phyloP scores from a whole-genome alignment of 23 tunicate species.

The Botrylloides violaceus region DNA sequence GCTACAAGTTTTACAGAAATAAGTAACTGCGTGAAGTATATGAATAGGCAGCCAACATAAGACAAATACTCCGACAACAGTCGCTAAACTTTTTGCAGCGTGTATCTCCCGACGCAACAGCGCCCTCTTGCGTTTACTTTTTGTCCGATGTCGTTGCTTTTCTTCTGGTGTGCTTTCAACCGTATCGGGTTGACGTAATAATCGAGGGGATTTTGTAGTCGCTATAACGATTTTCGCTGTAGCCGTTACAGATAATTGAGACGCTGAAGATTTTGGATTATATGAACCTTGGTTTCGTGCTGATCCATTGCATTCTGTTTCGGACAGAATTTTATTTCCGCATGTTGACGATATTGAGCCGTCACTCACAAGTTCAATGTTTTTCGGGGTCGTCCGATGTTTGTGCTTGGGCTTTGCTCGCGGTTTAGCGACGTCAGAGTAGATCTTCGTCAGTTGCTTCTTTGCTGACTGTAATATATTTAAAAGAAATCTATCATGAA shows the following conservation, averaged over 20 bases:
- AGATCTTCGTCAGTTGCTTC: conserved; percentile 65
- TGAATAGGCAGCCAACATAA: conserved; percentile 85
- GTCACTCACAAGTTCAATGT: not conserved
- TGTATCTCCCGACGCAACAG: conserved; percentile 47
- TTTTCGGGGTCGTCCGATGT: not conserved
- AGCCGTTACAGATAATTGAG: not conserved
- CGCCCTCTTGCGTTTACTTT: conserved; percentile 33
- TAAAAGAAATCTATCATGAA: no score
- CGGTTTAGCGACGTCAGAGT: conserved; percentile 26
- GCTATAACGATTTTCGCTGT: not conserved
- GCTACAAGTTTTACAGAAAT: conserved; percentile 20
- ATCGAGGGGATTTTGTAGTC: not conserved
- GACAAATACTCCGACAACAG: conserved; percentile 64
- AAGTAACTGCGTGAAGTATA: conserved; percentile 37
- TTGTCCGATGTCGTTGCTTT: not conserved
- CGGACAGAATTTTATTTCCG: not conserved
- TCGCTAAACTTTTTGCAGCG: conserved; percentile 71
- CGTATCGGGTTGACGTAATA: not conserved
- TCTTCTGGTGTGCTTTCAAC: not conserved
- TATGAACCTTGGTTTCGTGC: not conserved
- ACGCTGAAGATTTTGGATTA: not conserved
- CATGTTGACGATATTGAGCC: not conserved
- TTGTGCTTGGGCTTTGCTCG: not conserved
- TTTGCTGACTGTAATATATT: conserved; percentile 59
- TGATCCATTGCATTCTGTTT: not conserved